Evolutionary conservation across 2,888 invertebrate genomes (phyloP).

Genomic region (Bombylius major): DNA sequence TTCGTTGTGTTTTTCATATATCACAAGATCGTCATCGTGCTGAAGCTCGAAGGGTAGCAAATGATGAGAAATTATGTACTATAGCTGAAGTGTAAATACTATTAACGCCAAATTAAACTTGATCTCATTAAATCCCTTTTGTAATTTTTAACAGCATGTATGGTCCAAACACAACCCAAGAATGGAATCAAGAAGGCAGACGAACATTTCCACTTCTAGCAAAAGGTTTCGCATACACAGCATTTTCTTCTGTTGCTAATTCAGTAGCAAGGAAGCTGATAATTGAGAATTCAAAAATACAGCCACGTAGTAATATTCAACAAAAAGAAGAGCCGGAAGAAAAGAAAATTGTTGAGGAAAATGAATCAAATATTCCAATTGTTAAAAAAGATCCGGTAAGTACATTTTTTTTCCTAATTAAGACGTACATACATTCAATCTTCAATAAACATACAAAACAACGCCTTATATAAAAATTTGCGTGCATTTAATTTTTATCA

Average conservation of each 20-base stretch:
- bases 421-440: no score
- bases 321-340: neutral
- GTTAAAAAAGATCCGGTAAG: constrained; percentile 35
- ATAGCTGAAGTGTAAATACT: constrained; percentile 72
- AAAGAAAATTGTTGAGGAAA: neutral
- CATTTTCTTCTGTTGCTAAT: constrained; percentile 71
- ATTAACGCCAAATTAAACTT: no score
- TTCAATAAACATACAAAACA: neutral
- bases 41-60: constrained; percentile 81
- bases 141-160: constrained; percentile 40
- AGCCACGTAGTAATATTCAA: constrained; percentile 38
- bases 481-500: no score
- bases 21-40: constrained; percentile 83
- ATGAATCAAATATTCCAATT: constrained; percentile 13
- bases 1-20: constrained; percentile 71
- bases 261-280: constrained; percentile 55
- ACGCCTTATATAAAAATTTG: no score
- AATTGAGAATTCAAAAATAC: constrained; percentile 48
- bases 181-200: constrained; percentile 82
- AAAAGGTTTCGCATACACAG: constrained; percentile 72
- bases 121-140: neutral
- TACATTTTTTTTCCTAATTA: constrained; percentile 17
- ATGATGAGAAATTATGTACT: constrained; percentile 78
- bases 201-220: constrained; percentile 72
- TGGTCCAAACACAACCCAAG: constrained; percentile 53